These are phyloP conservation scores for Dryobates pubescens DNA, from an alignment of 2,797 vertebrate genomes.

Conservation along the genomic window DNA sequence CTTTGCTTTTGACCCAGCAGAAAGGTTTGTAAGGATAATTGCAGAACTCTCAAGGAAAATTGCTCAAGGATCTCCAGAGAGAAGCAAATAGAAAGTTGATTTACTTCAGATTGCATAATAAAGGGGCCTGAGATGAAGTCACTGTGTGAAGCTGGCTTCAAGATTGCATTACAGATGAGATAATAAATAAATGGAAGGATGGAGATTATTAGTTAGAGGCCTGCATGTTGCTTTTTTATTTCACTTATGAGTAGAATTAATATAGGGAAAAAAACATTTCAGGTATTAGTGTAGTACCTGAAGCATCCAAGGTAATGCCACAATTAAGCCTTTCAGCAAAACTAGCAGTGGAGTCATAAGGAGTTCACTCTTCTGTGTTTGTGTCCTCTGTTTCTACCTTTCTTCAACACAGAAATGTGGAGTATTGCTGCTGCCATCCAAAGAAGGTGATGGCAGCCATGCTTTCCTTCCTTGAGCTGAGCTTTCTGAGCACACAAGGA, in stretches of 20 bases:
- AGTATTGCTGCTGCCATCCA: background rate
- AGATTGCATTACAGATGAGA: conserved; percentile 33
- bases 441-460: background rate
- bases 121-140: conserved; percentile 43
- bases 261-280: background rate
- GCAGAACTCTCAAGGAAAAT: conserved; percentile 21
- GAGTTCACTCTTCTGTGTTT: background rate
- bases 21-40: conserved; percentile 8
- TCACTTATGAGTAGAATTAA: background rate
- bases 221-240: background rate
- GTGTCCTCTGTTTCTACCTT: background rate
- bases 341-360: background rate
- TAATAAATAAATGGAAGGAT: conserved; percentile 42
- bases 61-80: conserved; percentile 35
- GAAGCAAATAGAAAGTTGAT: conserved; percentile 42
- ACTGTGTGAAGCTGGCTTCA: conserved; percentile 17
- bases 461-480: background rate
- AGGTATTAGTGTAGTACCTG: background rate
- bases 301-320: background rate
- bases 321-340: background rate
- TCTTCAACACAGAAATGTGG: background rate
- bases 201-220: conserved; percentile 22
- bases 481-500: background rate
- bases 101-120: conserved; percentile 25
- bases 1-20: conserved; percentile 20